These are phyloP conservation scores for Argyrosomus regius DNA, from an alignment of 2,797 vertebrate species.

Conservation along the genomic window DNA sequence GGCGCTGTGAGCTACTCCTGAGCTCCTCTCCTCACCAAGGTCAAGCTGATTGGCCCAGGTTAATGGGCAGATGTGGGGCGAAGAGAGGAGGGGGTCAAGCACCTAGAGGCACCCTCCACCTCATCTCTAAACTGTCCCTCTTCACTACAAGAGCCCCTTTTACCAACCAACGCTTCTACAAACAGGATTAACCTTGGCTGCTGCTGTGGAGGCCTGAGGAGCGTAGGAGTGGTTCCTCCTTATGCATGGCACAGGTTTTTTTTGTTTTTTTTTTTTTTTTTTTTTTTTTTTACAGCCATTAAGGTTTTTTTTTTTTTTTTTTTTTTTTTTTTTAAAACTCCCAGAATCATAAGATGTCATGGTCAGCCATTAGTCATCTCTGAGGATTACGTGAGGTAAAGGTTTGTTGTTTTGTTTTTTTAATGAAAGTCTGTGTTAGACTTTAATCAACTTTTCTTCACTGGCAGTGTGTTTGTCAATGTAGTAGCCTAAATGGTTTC, in stretches of 20 bases:
- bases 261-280: neutral
- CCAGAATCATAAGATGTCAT: neutral
- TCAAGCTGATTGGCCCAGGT: constrained; percentile 88
- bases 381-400: neutral
- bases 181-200: constrained; percentile 83
- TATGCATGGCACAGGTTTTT: neutral
- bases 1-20: constrained; percentile 75
- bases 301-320: neutral
- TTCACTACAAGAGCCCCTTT: constrained; percentile 81
- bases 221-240: constrained; percentile 35
- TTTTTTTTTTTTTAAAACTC: neutral
- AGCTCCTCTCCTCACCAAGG: constrained; percentile 82
- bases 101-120: constrained; percentile 83
- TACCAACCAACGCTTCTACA: constrained; percentile 71
- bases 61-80: constrained; percentile 85
- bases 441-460: constrained; percentile 4
- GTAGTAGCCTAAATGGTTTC: neutral
- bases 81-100: constrained; percentile 84
- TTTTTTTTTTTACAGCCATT: neutral
- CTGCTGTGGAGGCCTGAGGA: constrained; percentile 37
- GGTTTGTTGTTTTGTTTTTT: neutral
- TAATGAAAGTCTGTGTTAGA: neutral
- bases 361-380: neutral
- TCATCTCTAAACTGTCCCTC: constrained; percentile 83
- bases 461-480: neutral